Conservation (phyloP, 2,888 invertebrate species). For the Anthophora plumipes region DNA sequence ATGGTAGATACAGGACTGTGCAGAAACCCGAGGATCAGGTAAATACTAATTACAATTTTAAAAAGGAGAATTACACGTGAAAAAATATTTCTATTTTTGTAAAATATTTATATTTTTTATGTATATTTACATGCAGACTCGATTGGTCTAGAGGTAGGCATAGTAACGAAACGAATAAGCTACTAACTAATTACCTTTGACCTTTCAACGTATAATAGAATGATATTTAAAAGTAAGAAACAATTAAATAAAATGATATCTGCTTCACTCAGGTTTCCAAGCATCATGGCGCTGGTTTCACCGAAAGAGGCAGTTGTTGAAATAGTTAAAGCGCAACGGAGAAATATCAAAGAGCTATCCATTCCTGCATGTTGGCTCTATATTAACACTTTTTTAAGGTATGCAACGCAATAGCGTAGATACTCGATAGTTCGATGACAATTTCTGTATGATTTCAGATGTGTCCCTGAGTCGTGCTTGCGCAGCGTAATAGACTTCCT, state of each 20-base stretch:
- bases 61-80: too few species aligned
- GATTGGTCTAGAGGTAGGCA: slow-evolving; percentile 70
- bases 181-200: background rate
- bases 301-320: slow-evolving; percentile 88
- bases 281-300: slow-evolving; percentile 87
- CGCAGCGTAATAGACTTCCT: slow-evolving; percentile 87
- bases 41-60: slow-evolving; percentile 6
- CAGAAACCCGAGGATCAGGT: slow-evolving; percentile 90
- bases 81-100: too few species aligned
- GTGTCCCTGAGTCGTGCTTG: slow-evolving; percentile 86
- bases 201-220: too few species aligned
- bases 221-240: background rate
- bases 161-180: background rate
- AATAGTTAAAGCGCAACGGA: slow-evolving; percentile 89
- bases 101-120: background rate
- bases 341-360: slow-evolving; percentile 87
- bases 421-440: slow-evolving; percentile 32
- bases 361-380: slow-evolving; percentile 88
- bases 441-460: slow-evolving; percentile 83
- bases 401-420: background rate
- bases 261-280: slow-evolving; percentile 86
- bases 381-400: slow-evolving; percentile 85
- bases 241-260: background rate
- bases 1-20: slow-evolving; percentile 95
- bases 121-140: slow-evolving; percentile 69